Percentiles rank a stretch among this genome's conserved stretches.
Conservation (phyloP, 2,113 vertebrate genomes). For the Cephalopterus ornatus region DNA sequence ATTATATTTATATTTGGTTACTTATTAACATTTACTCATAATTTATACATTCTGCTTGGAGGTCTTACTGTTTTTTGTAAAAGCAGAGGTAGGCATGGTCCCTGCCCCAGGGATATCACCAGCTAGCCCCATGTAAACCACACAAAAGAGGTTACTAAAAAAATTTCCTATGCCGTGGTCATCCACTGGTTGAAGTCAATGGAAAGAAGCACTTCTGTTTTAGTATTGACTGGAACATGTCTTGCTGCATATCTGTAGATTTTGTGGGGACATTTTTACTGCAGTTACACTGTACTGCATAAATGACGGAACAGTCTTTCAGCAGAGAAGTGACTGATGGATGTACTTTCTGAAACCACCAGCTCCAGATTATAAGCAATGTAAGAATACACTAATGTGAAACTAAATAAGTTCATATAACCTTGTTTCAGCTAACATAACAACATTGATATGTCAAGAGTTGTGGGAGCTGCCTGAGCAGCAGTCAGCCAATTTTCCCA, state of each 20-base stretch:
- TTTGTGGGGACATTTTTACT: not conserved
- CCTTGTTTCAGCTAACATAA: not conserved
- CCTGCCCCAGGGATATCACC: not conserved
- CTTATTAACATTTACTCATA: not conserved
- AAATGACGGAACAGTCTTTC: not conserved
- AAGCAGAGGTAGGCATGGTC: accelerated
- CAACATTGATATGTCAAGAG: not conserved
- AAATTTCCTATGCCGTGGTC: not conserved
- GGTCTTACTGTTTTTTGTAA: not conserved
- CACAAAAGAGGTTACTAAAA: not conserved
- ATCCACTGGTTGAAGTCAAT: not conserved
- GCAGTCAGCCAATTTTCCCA: not conserved
- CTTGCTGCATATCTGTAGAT: not conserved
- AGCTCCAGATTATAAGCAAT: not conserved
- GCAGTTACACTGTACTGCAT: not conserved
- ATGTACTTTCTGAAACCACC: not conserved
- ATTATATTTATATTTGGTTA: not conserved
- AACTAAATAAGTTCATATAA: not conserved
- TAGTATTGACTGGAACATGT: not conserved
- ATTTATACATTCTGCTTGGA: not conserved
- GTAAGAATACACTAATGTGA: not conserved
- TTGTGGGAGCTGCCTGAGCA: not conserved
- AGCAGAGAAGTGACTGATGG: not conserved
- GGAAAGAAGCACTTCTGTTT: not conserved
- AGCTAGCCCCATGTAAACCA: not conserved